Base-by-base conservation (phyloP, 2,888 invertebrate species). In the Rhamphomyia laevipes region DNA sequence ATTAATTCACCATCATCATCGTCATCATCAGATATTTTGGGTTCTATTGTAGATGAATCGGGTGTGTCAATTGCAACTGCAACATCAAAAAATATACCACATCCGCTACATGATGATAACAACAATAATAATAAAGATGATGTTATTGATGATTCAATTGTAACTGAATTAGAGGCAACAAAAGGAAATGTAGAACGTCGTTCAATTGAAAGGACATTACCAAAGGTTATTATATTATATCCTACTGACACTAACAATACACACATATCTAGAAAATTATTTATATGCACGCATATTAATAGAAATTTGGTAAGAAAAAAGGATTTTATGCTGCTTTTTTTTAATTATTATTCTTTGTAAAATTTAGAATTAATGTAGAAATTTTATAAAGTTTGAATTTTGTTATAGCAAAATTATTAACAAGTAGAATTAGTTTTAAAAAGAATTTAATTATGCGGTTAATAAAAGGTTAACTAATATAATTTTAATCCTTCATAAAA, bases 91-190 rank as follows among this genome's bases (percentile, higher is more conserved):
- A 18, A 40, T 10, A 13, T 23, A 15, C 42, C 42, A 13, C 41
- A 33, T 41, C 40, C 12, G 13, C 21, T 33, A 18, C 41, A 16
- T 15, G 30, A 67, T 10, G 71, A 72, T 47, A 69, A 74, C 52
- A 74, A 74, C 44, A 75, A 76, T 57, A 71, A 72, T 61, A 57
- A 61, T 47, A 62, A 64, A 50, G 63, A 59, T 27, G 53, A 54
- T 51, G 53, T 45, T 51, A 59, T 63, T 45, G 63, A 61, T 1
- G 66, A 65, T 50, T 58, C 61, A 27, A 55, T 62, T 41, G 54
- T 61, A 46, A 59, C 59, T 17, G 63, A 65, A 51, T 54, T 62
- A 27, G 62, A 65, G 53, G 56, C 60, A 48, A 62, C 62, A 27
- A 63, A 63, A 50, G 56, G 57, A 30, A 58, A 54, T 54, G 63